Conservation (phyloP, 2,113 vertebrate genomes). For the Gavialis gangeticus region DNA sequence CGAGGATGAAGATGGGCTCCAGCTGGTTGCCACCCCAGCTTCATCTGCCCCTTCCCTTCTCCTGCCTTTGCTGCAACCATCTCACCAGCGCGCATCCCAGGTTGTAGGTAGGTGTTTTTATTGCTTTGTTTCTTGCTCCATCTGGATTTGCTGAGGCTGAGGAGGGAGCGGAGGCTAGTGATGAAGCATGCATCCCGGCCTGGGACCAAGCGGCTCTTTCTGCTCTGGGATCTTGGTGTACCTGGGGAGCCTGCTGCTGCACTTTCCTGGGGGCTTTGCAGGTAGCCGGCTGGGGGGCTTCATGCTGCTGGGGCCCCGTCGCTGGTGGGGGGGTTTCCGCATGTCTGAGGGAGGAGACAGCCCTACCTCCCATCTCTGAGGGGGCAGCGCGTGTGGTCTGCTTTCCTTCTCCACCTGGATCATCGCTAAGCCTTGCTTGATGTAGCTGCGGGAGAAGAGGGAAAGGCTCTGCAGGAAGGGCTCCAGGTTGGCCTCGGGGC, state of each 20-base stretch:
- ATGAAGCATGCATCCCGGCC: neutral
- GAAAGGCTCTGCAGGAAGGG: constrained; percentile 83
- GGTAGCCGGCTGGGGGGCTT: constrained; percentile 60
- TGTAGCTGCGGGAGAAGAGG: constrained; percentile 86
- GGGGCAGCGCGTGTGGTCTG: constrained; percentile 70
- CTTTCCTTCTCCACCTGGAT: constrained; percentile 80
- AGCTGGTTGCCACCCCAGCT: rapidly evolving
- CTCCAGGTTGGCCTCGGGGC: constrained; percentile 77
- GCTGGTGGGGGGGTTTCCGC: constrained; percentile 78
- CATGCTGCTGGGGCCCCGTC: constrained; percentile 78
- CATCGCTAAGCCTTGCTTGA: constrained; percentile 83
- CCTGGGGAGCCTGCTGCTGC: constrained; percentile 77
- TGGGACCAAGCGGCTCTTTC: constrained; percentile 65
- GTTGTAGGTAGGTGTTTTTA: neutral
- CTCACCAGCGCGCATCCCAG: rapidly evolving
- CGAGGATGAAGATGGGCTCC: too few species aligned
- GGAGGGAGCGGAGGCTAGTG: neutral
- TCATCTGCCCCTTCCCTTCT: neutral
- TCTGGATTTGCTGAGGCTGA: neutral
- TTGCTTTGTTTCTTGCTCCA: neutral
- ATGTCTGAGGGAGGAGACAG: constrained; percentile 78
- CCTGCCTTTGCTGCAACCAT: rapidly evolving
- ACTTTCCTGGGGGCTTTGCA: constrained; percentile 79
- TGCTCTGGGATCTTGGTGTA: constrained; percentile 77
- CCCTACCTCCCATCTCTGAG: constrained; percentile 73